Conservation (phyloP, 2,797 vertebrate species). For the Tragelaphus eurycerus region DNA sequence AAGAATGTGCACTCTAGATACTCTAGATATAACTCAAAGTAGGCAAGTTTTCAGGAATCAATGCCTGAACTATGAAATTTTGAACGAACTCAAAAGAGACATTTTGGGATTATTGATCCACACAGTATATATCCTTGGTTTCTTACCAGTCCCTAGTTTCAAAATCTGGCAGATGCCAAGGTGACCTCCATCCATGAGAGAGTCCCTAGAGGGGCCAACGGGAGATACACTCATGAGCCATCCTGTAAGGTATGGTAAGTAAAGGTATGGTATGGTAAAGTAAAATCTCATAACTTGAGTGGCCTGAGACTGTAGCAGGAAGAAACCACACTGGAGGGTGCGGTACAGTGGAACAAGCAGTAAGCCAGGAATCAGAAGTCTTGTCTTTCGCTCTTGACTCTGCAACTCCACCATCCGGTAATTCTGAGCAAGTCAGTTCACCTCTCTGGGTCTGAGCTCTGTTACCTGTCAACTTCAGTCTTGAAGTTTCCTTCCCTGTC, state of each 20-base stretch:
- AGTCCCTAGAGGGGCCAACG: not conserved
- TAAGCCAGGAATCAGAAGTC: not conserved
- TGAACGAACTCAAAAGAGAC: not conserved
- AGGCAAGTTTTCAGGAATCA: not conserved
- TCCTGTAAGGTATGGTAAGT: not conserved
- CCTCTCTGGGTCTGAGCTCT: not conserved
- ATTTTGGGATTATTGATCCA: not conserved
- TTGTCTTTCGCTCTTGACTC: not conserved
- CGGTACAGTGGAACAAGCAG: not conserved
- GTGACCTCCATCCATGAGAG: not conserved
- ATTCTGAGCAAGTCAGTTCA: not conserved
- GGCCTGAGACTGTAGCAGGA: not conserved
- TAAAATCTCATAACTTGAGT: not conserved
- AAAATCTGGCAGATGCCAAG: not conserved
- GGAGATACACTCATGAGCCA: not conserved
- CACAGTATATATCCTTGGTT: not conserved
- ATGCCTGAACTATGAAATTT: not conserved
- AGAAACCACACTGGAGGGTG: not conserved
- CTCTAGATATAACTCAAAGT: not conserved
- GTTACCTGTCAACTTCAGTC: not conserved
- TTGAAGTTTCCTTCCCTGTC: not conserved
- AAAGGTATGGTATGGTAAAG: not conserved
- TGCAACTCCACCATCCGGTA: not conserved
- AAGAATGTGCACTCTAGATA: not conserved
- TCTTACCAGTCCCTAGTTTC: not conserved